phyloP scores from a whole-genome alignment of 1,140 invertebrate genomes.

The Ceratina australensis region DNA sequence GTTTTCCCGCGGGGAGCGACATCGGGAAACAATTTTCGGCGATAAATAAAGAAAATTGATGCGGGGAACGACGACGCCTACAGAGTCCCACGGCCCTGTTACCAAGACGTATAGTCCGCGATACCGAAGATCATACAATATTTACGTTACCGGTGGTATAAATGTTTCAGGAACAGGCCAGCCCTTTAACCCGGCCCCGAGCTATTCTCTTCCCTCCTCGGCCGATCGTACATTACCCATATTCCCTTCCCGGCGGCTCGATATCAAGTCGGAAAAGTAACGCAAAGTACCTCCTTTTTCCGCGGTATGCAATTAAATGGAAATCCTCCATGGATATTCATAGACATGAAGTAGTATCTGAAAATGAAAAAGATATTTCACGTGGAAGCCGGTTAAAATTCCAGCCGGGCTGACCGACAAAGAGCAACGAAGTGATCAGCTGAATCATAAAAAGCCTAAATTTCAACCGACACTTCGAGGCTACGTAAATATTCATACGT shows the following conservation, averaged over 20 bases:
- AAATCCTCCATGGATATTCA: slow-evolving; percentile 38
- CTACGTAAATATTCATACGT: not conserved
- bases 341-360: not conserved
- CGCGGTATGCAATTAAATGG: slow-evolving; percentile 23
- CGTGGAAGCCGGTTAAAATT: not conserved
- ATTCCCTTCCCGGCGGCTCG: slow-evolving; percentile 29
- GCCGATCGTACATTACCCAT: slow-evolving; percentile 36
- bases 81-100: slow-evolving; percentile 36
- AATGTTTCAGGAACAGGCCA: slow-evolving; percentile 63
- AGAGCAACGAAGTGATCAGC: not conserved
- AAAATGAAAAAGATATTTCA: no score
- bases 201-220: slow-evolving; percentile 19
- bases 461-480: not conserved
- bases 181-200: slow-evolving; percentile 47
- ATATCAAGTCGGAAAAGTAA: slow-evolving; percentile 35
- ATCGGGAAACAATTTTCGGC: slow-evolving; percentile 59
- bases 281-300: slow-evolving; percentile 23
- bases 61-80: slow-evolving; percentile 42
- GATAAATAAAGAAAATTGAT: slow-evolving; percentile 66
- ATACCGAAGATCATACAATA: slow-evolving; percentile 62
- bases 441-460: not conserved
- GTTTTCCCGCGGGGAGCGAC: slow-evolving; percentile 46
- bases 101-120: slow-evolving; percentile 45
- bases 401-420: not conserved
- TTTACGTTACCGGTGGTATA: slow-evolving; percentile 66